These are phyloP conservation scores for Drosophila ironensis DNA, from an alignment of 1,140 invertebrate species.

Conservation along the genomic window DNA sequence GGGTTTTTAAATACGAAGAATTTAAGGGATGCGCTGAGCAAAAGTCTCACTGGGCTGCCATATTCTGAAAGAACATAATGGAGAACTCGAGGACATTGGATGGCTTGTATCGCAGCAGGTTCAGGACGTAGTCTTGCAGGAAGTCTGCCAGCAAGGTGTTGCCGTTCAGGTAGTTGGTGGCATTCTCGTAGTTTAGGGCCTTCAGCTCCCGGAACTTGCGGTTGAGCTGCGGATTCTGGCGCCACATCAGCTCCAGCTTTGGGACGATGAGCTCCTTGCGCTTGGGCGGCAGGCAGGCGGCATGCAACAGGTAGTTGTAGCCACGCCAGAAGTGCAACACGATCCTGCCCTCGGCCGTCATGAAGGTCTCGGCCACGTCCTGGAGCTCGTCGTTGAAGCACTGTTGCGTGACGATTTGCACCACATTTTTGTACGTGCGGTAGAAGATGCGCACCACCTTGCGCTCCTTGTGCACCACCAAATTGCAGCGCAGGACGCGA, in stretches of 20 bases:
- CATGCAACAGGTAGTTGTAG: constrained; percentile 67
- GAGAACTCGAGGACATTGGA: constrained; percentile 70
- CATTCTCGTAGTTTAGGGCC: constrained; percentile 66
- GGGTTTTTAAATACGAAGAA: no score
- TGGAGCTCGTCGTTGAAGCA: constrained; percentile 73
- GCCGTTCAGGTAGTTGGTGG: constrained; percentile 41
- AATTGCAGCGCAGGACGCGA: constrained; percentile 57
- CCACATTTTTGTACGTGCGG: constrained; percentile 58
- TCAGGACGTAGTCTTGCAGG: constrained; percentile 67
- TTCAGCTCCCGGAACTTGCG: constrained; percentile 42
- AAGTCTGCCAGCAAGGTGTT: constrained; percentile 63
- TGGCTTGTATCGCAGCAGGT: constrained; percentile 70
- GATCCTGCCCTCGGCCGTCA: constrained; percentile 57
- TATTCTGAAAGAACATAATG: constrained; percentile 74
- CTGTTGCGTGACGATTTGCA: constrained; percentile 62
- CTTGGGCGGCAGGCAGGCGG: constrained; percentile 48
- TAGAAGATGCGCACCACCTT: constrained; percentile 70
- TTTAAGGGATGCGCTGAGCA: neutral
- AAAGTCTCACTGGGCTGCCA: neutral
- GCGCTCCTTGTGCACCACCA: constrained; percentile 64
- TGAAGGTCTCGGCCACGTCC: constrained; percentile 70
- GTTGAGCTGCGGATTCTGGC: constrained; percentile 36
- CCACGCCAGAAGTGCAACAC: constrained; percentile 65
- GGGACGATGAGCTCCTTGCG: constrained; percentile 39
- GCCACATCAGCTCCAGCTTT: constrained; percentile 71